Evolutionary conservation across 2,797 vertebrate genomes (phyloP).

Genomic region (Semaprochilodus insignis): DNA sequence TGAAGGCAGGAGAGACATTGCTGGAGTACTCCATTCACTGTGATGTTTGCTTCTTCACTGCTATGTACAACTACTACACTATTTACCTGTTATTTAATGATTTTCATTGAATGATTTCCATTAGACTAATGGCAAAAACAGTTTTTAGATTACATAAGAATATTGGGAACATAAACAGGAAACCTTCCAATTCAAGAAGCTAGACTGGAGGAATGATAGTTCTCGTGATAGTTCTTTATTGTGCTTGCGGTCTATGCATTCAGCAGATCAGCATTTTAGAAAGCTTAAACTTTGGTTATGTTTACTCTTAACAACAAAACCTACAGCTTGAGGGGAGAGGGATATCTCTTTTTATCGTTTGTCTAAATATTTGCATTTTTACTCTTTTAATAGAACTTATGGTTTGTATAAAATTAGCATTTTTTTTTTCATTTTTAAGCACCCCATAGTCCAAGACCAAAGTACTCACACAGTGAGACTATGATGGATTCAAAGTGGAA

Average conservation of each 20-base stretch:
- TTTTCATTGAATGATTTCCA: neutral
- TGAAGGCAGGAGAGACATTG: neutral
- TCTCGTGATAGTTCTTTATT: neutral
- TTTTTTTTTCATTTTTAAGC: neutral
- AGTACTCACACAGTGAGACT: constrained; percentile 1
- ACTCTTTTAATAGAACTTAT: neutral
- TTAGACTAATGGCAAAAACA: neutral
- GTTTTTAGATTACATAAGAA: too few relatives aligned
- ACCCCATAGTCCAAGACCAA: neutral
- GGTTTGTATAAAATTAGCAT: neutral
- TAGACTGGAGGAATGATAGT: too few relatives aligned
- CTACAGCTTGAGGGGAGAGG: too few relatives aligned
- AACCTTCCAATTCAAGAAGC: too few relatives aligned
- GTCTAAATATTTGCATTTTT: neutral
- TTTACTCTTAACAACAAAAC: too few relatives aligned
- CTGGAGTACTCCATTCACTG: too few relatives aligned
- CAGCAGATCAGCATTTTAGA: neutral
- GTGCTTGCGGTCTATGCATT: too few relatives aligned
- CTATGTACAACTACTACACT: neutral
- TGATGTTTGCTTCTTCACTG: neutral
- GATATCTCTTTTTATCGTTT: too few relatives aligned
- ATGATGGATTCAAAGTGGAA: constrained; percentile 32
- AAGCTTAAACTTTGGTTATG: too few relatives aligned
- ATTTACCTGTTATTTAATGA: neutral
- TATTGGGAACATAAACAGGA: too few relatives aligned